Conservation (phyloP, 2,797 vertebrate genomes). For the Cyprinella venusta region DNA sequence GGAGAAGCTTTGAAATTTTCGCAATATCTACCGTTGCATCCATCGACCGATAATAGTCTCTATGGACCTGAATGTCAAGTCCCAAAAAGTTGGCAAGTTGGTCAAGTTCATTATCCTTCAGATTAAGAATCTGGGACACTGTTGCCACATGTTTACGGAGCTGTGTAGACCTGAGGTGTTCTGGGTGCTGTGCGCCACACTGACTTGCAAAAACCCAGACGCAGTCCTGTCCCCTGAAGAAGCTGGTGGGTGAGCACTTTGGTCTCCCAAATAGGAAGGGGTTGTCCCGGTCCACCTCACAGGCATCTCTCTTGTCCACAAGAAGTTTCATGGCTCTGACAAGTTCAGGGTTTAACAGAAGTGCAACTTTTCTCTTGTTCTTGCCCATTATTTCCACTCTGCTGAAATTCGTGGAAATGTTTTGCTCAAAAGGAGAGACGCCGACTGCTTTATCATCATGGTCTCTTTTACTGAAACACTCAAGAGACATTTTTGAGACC, state of each 20-base stretch:
- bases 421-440: constrained; percentile 41
- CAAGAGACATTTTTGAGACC: constrained; percentile 64
- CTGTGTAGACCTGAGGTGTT: not conserved
- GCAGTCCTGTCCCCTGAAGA: constrained; percentile 38
- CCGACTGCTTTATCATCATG: not conserved
- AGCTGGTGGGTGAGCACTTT: constrained; percentile 23
- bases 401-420: constrained; percentile 65
- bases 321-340: constrained; percentile 56
- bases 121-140: constrained; percentile 67
- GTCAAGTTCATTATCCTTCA: constrained; percentile 64
- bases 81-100: constrained; percentile 58
- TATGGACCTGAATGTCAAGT: constrained; percentile 55
- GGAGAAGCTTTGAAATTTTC: constrained; percentile 67
- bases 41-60: constrained; percentile 61
- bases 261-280: constrained; percentile 68
- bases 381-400: constrained; percentile 54
- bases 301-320: constrained; percentile 8
- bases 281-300: not conserved
- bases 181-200: constrained; percentile 59
- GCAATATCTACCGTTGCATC: constrained; percentile 65
- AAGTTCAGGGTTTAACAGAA: constrained; percentile 65
- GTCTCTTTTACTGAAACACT: constrained; percentile 62
- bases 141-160: constrained; percentile 64
- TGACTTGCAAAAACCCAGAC: constrained; percentile 51
- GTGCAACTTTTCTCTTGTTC: constrained; percentile 17